Evolutionary conservation across 1,140 invertebrate genomes (phyloP), one percentile per base, ranked within the genome.

Genomic region (Spodoptera litura): DNA sequence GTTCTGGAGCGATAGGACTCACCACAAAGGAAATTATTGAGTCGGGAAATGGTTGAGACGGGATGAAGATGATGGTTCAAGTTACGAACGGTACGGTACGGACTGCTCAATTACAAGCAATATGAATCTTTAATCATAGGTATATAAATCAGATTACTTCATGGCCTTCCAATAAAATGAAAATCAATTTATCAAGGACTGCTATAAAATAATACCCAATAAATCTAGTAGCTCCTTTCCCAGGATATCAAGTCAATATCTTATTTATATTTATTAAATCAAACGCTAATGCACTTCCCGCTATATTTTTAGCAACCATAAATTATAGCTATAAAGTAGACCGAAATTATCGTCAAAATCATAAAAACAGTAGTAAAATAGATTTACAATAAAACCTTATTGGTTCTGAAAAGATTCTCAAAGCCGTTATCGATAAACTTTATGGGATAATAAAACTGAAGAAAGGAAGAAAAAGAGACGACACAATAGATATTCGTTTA

Each of bases 1-100:
- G 83, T 93, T 91, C 86, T 88, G 85, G 87, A 89, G 83, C 87
- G 85, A 91, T 89, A 84, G 89, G 83, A 88, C 76, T 82, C 64
- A 76, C 79, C 87, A 91, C 91, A 93, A 92, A 93, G 89, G 90
- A 87, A 86, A 88, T 91, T 90, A 91, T 92, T 90, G 91, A 90
- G 86, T 84, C 83, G 79, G 79, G 72, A 82, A 83, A 73, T 78
- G 81, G 78, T 75, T 83, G 56, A 78, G 81, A 74, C 78, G 82
- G 53, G 55, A 74, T 79, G 61, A 59, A 70, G 58, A 61, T 31
- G n/a, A n/a, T 78, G 86, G 83, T 59, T 15, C 52, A 77, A 77
- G 74, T 77, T 66, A 77, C 51, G 35, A 13, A 75, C 20, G 25
- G 56, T n/a, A 9, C 12, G 20, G 15, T 64, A 9, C n/a, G 11